Base-by-base conservation (phyloP, 2,113 vertebrate species). In the Hepsetus odoe region DNA sequence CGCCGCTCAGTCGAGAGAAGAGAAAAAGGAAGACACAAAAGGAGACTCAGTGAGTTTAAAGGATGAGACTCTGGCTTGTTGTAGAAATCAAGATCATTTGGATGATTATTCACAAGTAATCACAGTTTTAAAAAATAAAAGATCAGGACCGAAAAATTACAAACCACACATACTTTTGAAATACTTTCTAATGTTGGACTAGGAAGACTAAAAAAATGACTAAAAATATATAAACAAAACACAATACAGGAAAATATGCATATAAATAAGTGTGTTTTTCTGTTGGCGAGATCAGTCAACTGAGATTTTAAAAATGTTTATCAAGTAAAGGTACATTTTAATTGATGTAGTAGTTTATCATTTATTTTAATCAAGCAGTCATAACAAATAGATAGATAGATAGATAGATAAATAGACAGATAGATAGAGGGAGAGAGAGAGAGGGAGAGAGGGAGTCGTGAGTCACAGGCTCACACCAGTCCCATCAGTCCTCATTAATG, bases 401-500 rank as follows among this genome's bases (percentile, higher is more conserved):
- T 33, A 46, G 58, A 20, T 10, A 38, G 42, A 22, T 16, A 51
- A 42, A 53, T 5, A n/a, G 49, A 22, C 0, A 62, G 56, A 32
- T 24, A 20, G 18, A 51, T 26, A 22, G 18, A 51, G 61, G 42
- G 30, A 40, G 32, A 64, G 56, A 56, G 59, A 58, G 8, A 71
- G 38, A 33, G 58, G 22, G 26, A 5, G 20, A 53, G 44, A 33
- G 28, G 38, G 1, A 73, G 5, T 16, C 18, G 61, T 64, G 61
- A 22, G 18, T 61, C 58, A 35, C 33, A 67, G n/a, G 12, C 20
- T 42, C 28, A 38, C n/a, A 51, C 58, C 49, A 35, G 58, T 67
- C 76, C 66, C 76, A 58, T 58, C 72, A 46, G 76, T 59, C 58
- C 51, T 83, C 77, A 61, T 80, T 79, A 83, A 66, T 30, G 69